Conservation (phyloP, 2,797 vertebrate genomes). For the Malacoctenus gilli region DNA sequence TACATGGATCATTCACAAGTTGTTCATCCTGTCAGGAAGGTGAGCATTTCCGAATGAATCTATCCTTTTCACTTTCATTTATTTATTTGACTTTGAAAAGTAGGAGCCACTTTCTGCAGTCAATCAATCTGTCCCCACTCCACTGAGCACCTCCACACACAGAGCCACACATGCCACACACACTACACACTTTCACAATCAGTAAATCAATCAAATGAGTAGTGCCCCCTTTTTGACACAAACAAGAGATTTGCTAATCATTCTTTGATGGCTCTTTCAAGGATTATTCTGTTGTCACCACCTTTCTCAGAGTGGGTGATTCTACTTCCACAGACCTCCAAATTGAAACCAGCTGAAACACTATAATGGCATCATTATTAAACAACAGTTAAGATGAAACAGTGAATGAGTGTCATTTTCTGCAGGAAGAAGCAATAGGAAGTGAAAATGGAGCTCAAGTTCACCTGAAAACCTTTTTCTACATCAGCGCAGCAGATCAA, state of each 20-base stretch:
- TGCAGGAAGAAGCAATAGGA: background rate
- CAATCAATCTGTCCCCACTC: slow-evolving; percentile 26
- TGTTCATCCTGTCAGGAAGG: slow-evolving; percentile 7
- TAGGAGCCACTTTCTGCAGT: slow-evolving; percentile 37
- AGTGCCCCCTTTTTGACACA: slow-evolving; percentile 5
- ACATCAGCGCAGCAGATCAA: background rate
- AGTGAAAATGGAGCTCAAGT: background rate
- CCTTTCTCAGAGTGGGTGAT: slow-evolving; percentile 1
- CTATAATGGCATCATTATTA: background rate
- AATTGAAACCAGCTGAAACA: background rate
- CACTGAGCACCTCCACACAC: slow-evolving; percentile 33
- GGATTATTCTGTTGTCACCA: slow-evolving; percentile 6
- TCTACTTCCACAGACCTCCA: slow-evolving; percentile 1
- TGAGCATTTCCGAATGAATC: slow-evolving; percentile 11
- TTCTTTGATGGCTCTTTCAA: slow-evolving; percentile 8
- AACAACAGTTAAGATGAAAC: background rate
- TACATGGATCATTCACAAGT: background rate
- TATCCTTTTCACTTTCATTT: slow-evolving; percentile 12
- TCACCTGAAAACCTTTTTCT: background rate
- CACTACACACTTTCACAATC: background rate
- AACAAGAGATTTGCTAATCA: slow-evolving; percentile 24
- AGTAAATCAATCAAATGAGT: slow-evolving; percentile 24
- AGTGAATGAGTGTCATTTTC: background rate
- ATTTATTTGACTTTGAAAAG: slow-evolving; percentile 52
- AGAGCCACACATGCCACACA: slow-evolving; percentile 1